Conservation (phyloP, 2,113 vertebrate species). For the Falco punctatus region DNA sequence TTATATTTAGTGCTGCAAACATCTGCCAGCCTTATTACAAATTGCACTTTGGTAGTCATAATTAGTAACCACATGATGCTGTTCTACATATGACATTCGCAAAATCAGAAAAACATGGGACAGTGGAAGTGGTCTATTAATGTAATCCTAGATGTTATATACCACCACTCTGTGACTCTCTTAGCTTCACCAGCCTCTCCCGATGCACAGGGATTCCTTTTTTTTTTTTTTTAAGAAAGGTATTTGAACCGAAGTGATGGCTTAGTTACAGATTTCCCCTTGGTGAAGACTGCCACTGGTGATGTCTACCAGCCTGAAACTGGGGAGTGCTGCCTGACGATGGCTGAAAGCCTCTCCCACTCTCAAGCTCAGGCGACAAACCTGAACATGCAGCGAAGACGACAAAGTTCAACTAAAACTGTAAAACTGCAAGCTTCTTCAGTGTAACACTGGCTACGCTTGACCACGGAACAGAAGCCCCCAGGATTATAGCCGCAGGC, state of each 20-base stretch:
- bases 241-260: constrained; percentile 16
- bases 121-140: background rate
- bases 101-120: constrained; percentile 35
- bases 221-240: background rate
- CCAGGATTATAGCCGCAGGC: background rate
- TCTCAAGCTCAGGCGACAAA: background rate
- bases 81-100: constrained; percentile 14
- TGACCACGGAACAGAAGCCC: background rate
- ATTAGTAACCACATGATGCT: constrained; percentile 45
- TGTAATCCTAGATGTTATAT: background rate
- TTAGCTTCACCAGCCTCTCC: background rate
- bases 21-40: constrained; percentile 48
- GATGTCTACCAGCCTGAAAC: constrained; percentile 56
- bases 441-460: background rate
- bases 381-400: background rate
- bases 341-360: constrained; percentile 33
- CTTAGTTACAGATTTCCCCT: constrained; percentile 5
- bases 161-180: background rate
- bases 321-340: constrained; percentile 28
- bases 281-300: constrained; percentile 39
- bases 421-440: background rate
- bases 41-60: constrained; percentile 41
- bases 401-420: background rate
- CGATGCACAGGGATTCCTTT: background rate
- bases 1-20: constrained; percentile 28